Conservation (phyloP, 1,140 invertebrate genomes). For the Macrosteles quadrilineatus region DNA sequence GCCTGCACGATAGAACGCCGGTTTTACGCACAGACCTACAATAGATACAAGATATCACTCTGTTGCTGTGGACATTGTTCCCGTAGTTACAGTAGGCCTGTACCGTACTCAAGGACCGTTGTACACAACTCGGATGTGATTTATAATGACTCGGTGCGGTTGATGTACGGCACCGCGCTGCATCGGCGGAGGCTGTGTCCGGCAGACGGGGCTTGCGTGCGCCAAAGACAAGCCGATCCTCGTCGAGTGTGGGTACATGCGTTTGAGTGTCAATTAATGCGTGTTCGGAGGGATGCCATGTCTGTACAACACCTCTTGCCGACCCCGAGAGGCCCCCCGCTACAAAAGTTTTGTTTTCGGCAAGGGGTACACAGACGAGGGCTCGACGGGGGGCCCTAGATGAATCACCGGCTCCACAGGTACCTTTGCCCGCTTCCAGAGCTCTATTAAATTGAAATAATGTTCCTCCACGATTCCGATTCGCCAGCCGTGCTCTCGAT, state of each 20-base stretch:
- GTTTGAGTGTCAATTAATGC: slow-evolving; percentile 21
- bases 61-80: too few relatives aligned
- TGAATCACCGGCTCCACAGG: slow-evolving; percentile 25
- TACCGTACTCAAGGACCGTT: too few relatives aligned
- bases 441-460: slow-evolving; percentile 25
- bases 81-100: too few relatives aligned
- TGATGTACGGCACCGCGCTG: too few relatives aligned
- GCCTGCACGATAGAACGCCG: too few relatives aligned
- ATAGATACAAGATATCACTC: too few relatives aligned
- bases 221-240: background rate
- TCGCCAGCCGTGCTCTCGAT: slow-evolving; percentile 2
- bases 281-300: slow-evolving; percentile 16
- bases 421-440: slow-evolving; percentile 10
- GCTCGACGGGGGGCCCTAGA: background rate
- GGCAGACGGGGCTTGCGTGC: background rate
- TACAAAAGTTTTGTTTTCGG: slow-evolving; percentile 28
- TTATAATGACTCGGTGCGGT: too few relatives aligned
- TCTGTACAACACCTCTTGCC: slow-evolving; percentile 3
- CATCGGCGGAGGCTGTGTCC: too few relatives aligned
- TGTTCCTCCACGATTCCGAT: slow-evolving; percentile 22
- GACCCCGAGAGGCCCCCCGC: slow-evolving; percentile 12
- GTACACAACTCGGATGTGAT: too few relatives aligned
- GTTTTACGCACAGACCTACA: too few relatives aligned
- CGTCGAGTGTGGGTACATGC: slow-evolving; percentile 16
- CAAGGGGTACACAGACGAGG: slow-evolving; percentile 6